A percentile compares a stretch with the other conserved stretches of the same genome.
phyloP scores from a whole-genome alignment of 2,888 invertebrate species.

The Barypeithes pellucidus region DNA sequence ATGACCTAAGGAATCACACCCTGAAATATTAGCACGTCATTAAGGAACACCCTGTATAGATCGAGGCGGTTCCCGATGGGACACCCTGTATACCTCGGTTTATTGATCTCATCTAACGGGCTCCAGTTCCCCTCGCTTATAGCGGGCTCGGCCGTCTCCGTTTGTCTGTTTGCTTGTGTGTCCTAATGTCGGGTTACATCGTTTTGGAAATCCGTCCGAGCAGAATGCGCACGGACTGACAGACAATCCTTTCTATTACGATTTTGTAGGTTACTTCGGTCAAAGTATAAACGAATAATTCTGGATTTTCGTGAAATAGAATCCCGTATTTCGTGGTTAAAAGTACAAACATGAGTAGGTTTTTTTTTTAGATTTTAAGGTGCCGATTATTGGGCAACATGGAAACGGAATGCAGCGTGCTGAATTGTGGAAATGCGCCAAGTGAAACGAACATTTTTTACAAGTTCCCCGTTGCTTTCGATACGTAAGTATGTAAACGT shows the following conservation, averaged over 20 bases:
- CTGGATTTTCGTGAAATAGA: too few species aligned
- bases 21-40: too few species aligned
- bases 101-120: constrained; percentile 15
- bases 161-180: constrained; percentile 30
- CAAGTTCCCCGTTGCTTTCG: constrained; percentile 15
- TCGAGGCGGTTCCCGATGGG: too few species aligned
- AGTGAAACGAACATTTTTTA: constrained; percentile 12
- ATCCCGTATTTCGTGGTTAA: background rate
- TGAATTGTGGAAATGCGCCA: constrained; percentile 15
- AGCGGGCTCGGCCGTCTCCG: constrained; percentile 10
- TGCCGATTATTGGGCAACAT: background rate
- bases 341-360: background rate
- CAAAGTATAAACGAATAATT: too few species aligned
- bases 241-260: constrained; percentile 3
- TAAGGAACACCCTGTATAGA: too few species aligned
- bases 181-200: constrained; percentile 15
- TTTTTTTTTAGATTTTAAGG: background rate
- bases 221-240: constrained; percentile 27
- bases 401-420: constrained; percentile 18
- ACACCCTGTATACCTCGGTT: constrained; percentile 19
- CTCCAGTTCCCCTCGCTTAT: background rate
- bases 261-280: constrained; percentile 20
- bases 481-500: constrained; percentile 27
- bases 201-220: constrained; percentile 24
- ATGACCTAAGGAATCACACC: too few species aligned